Evolutionary conservation across 53 echinoderm and acorn worm genomes (phyloP).

Genomic region (Luidia sarsii): DNA sequence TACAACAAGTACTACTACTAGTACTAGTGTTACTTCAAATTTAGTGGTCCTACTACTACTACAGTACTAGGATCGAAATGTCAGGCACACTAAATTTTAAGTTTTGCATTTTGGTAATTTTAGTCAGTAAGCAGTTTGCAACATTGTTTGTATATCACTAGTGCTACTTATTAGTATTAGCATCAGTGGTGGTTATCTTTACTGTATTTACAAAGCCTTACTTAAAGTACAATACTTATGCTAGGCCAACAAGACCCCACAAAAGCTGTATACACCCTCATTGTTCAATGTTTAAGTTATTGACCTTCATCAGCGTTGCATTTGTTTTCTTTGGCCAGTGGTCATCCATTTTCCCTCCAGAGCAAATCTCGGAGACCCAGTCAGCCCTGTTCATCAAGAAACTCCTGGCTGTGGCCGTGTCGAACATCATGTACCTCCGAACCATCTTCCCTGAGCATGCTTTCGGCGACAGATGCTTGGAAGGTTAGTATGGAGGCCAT

Average conservation of each 20-base stretch:
- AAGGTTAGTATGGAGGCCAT: constrained; percentile 74
- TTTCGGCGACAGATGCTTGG: constrained; percentile 91
- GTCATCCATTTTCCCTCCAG: constrained; percentile 87
- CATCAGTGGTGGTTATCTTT: too few relatives aligned
- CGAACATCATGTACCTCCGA: constrained; percentile 89
- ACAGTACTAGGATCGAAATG: too few relatives aligned
- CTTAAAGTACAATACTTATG: too few relatives aligned
- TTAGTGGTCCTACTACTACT: too few relatives aligned
- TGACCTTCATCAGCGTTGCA: background rate
- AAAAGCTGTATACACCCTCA: background rate
- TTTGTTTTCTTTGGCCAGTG: constrained; percentile 62
- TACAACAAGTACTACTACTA: too few relatives aligned
- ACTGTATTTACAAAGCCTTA: too few relatives aligned
- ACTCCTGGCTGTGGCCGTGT: constrained; percentile 89
- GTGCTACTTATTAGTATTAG: too few relatives aligned
- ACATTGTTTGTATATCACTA: too few relatives aligned
- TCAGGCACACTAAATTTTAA: too few relatives aligned
- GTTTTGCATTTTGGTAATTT: too few relatives aligned
- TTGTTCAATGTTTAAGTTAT: background rate
- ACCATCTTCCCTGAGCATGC: constrained; percentile 97
- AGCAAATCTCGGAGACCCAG: constrained; percentile 85
- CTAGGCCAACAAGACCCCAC: background rate
- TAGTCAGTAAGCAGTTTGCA: too few relatives aligned
- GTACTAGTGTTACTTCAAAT: too few relatives aligned
- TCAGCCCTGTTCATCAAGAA: constrained; percentile 94